phyloP scores from a whole-genome alignment of 2,113 vertebrate genomes.

The Steatornis caripensis region DNA sequence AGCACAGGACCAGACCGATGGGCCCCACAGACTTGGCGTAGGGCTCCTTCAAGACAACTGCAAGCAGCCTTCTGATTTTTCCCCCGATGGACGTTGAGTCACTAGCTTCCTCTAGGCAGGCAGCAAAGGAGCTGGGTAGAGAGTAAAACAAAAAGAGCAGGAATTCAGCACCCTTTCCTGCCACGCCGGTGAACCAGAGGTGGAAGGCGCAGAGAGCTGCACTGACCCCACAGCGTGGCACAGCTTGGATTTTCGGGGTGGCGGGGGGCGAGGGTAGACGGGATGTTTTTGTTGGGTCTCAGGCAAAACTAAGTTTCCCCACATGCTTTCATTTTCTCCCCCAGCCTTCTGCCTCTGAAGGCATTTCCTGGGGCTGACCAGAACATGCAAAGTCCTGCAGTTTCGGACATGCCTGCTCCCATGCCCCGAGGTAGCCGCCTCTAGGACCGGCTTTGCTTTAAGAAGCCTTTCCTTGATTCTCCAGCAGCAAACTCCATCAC shows the following conservation, averaged over 20 bases:
- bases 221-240: accelerated
- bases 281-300: not conserved
- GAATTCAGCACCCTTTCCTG: not conserved
- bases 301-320: not conserved
- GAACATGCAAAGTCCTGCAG: not conserved
- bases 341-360: not conserved
- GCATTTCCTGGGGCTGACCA: not conserved
- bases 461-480: not conserved
- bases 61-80: not conserved
- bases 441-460: not conserved
- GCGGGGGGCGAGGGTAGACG: accelerated
- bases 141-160: not conserved
- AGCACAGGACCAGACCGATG: not conserved
- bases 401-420: accelerated
- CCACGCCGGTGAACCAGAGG: not conserved
- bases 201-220: not conserved
- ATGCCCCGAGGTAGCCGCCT: not conserved
- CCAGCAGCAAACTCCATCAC: not conserved
- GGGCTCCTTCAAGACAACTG: not conserved
- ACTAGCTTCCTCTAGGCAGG: not conserved
- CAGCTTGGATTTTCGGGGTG: not conserved
- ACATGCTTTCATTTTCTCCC: not conserved
- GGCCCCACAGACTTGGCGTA: accelerated
- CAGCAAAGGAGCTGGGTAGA: not conserved
- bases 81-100: not conserved